phyloP scores from a whole-genome alignment of 1,140 invertebrate genomes.

The Anagrus nilaparvatae region DNA sequence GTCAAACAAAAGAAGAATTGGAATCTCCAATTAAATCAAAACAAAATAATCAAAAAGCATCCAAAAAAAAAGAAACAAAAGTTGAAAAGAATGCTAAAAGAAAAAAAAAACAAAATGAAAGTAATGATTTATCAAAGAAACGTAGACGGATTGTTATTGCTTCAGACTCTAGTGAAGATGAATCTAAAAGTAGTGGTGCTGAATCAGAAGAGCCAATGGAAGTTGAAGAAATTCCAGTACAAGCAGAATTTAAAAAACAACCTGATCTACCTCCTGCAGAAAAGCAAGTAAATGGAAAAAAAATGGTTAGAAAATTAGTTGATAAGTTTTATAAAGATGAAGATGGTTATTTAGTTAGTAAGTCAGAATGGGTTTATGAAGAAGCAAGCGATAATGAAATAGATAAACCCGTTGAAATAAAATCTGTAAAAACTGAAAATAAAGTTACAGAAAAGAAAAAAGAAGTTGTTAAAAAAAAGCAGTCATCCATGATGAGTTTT shows the following conservation, averaged over 20 bases:
- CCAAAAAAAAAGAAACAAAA: slow-evolving; percentile 6
- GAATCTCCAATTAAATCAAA: slow-evolving; percentile 3
- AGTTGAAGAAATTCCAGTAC: slow-evolving; percentile 11
- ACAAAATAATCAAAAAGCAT: slow-evolving; percentile 1
- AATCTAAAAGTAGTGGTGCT: slow-evolving; percentile 17
- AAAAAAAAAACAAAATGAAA: slow-evolving; percentile 26
- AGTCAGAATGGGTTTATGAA: slow-evolving; percentile 32
- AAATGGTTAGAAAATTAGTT: slow-evolving; percentile 29
- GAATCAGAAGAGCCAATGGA: slow-evolving; percentile 16
- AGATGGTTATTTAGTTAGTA: slow-evolving; percentile 35
- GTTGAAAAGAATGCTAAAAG: slow-evolving; percentile 2
- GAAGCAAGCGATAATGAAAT: slow-evolving; percentile 29
- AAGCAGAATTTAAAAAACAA: slow-evolving; percentile 11
- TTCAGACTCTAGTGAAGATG: slow-evolving; percentile 30
- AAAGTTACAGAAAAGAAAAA: slow-evolving; percentile 5
- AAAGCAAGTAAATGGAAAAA: slow-evolving; percentile 24
- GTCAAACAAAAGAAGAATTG: slow-evolving; percentile 1
- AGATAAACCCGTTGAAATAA: slow-evolving; percentile 17
- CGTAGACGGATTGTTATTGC: slow-evolving; percentile 29
- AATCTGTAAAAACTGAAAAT: slow-evolving; percentile 9
- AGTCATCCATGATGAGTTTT: slow-evolving; percentile 26
- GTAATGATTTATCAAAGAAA: slow-evolving; percentile 22
- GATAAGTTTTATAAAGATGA: slow-evolving; percentile 33
- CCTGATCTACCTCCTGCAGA: slow-evolving; percentile 23
- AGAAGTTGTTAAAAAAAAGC: slow-evolving; percentile 20